Conservation (phyloP, 2,888 invertebrate genomes). For the Meteorus cinctellus region DNA sequence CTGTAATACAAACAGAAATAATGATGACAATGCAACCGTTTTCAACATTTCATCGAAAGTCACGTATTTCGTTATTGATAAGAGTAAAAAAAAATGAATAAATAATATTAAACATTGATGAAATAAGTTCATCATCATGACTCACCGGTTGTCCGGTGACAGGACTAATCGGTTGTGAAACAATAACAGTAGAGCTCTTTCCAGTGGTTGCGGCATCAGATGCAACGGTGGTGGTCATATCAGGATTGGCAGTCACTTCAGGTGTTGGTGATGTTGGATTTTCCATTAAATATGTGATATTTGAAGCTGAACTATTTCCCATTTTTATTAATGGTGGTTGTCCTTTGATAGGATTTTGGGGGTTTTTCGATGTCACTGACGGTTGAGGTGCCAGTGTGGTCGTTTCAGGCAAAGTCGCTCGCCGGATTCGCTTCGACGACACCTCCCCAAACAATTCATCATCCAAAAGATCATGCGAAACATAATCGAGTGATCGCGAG, state of each 20-base stretch:
- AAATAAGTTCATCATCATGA: constrained; percentile 5
- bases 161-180: constrained; percentile 57
- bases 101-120: background rate
- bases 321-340: constrained; percentile 46
- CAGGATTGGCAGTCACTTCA: constrained; percentile 28
- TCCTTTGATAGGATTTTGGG: constrained; percentile 36
- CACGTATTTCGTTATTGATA: background rate
- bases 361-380: constrained; percentile 22
- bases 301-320: constrained; percentile 45
- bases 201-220: constrained; percentile 40
- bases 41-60: background rate
- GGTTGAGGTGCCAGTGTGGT: background rate
- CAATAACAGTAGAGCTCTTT: constrained; percentile 46
- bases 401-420: background rate
- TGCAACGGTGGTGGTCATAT: constrained; percentile 31
- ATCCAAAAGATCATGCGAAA: constrained; percentile 29
- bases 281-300: constrained; percentile 59
- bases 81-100: constrained; percentile 24
- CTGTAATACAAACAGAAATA: background rate
- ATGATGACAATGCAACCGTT: too few species aligned
- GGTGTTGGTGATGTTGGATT: constrained; percentile 43
- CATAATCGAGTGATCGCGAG: constrained; percentile 39
- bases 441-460: constrained; percentile 38
- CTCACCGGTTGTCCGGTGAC: constrained; percentile 46
- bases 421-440: constrained; percentile 43